phyloP scores from a whole-genome alignment of 2,113 vertebrate species.

The Terrapene triunguis region DNA sequence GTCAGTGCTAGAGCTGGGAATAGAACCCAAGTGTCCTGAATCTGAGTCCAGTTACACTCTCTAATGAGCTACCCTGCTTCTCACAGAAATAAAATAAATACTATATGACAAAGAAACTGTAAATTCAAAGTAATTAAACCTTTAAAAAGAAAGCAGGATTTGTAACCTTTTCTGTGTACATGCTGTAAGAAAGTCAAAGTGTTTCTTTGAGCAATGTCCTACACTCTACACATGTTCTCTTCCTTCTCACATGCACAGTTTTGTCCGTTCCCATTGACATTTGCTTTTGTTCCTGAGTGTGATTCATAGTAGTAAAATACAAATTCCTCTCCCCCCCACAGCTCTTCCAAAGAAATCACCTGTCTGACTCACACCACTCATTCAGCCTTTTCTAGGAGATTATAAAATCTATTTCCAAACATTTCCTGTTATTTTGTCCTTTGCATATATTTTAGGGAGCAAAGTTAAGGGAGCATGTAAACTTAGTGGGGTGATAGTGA shows the following conservation, averaged over 20 bases:
- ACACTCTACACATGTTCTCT: neutral
- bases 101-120: neutral
- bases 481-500: neutral
- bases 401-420: neutral
- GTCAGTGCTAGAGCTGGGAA: no score
- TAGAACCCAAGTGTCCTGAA: neutral
- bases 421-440: neutral
- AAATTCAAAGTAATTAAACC: neutral
- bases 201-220: no score
- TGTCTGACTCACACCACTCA: neutral
- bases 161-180: neutral
- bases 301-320: slow-evolving; percentile 49
- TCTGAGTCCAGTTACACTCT: no score
- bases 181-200: neutral
- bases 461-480: neutral
- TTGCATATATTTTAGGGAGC: neutral
- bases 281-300: neutral
- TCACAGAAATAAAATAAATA: neutral
- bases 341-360: slow-evolving; percentile 24
- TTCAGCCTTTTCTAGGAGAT: neutral
- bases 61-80: no score
- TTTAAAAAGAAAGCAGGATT: neutral
- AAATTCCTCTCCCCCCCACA: slow-evolving; percentile 40
- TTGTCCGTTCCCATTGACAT: neutral
- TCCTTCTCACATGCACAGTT: neutral